phyloP scores from a whole-genome alignment of 2,797 vertebrate genomes.

The Bradypus variegatus region DNA sequence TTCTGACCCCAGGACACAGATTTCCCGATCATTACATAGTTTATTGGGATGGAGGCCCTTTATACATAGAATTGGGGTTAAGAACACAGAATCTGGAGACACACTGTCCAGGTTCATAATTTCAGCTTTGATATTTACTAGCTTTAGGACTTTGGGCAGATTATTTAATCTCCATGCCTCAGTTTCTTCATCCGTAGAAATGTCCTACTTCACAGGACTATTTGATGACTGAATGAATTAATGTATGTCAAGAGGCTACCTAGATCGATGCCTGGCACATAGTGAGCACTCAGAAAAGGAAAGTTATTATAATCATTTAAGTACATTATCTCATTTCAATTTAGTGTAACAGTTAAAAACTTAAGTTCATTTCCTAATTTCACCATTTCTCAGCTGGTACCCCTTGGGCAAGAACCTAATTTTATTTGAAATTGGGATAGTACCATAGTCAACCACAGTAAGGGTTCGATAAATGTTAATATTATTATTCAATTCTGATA shows the following conservation, averaged over 20 bases:
- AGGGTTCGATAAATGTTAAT: neutral
- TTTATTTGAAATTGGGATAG: neutral
- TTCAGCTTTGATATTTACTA: slow-evolving; percentile 15
- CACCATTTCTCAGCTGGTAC: neutral
- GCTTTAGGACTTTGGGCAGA: neutral
- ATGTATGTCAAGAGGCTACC: neutral
- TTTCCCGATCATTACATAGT: neutral
- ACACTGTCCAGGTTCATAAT: neutral
- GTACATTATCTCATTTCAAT: neutral
- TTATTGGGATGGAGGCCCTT: neutral
- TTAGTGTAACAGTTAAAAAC: neutral
- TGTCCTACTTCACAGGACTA: neutral
- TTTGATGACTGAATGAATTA: neutral
- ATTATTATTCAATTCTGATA: neutral
- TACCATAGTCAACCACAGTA: neutral
- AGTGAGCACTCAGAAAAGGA: neutral
- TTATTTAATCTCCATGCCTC: neutral
- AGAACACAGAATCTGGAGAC: neutral
- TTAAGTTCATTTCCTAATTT: neutral
- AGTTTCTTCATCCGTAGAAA: slow-evolving; percentile 6
- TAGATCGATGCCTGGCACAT: neutral
- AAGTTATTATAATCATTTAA: neutral
- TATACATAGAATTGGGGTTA: neutral
- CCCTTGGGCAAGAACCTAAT: neutral
- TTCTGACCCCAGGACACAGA: neutral